A percentile compares a stretch with the other conserved stretches of the same genome.
Evolutionary conservation across 2,113 vertebrate species (phyloP).

Genomic region (Mormyrus lacerda): DNA sequence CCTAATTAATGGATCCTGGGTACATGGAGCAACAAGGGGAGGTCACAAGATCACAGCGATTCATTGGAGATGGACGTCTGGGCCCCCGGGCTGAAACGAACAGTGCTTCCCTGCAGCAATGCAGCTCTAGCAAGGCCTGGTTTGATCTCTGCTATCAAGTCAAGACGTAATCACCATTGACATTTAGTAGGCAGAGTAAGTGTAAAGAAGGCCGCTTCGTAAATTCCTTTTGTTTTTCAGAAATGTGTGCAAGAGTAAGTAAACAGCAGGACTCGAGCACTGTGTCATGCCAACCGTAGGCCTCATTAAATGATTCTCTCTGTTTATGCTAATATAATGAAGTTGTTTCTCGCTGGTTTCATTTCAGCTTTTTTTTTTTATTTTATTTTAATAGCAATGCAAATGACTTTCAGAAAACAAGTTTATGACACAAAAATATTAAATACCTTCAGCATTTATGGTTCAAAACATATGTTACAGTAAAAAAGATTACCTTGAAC

Average conservation of each 20-base stretch:
- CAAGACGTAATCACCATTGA: constrained; percentile 23
- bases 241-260: neutral
- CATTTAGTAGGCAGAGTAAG: neutral
- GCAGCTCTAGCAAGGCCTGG: constrained; percentile 12
- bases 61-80: neutral
- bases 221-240: neutral
- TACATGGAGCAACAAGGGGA: constrained; percentile 16
- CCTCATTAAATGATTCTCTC: neutral
- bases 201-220: neutral
- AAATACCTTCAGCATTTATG: neutral
- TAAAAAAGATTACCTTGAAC: neutral
- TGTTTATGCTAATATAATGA: neutral
- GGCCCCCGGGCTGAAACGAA: neutral
- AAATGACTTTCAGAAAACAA: neutral
- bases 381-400: neutral
- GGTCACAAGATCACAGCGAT: constrained; percentile 15
- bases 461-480: neutral
- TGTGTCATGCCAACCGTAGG: neutral
- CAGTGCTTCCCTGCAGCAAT: constrained; percentile 1
- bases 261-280: neutral
- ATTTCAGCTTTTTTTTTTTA: neutral
- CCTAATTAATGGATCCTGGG: constrained; percentile 29
- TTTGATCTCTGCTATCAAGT: constrained; percentile 33
- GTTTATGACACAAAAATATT: neutral
- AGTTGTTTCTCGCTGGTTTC: neutral